Percentiles rank a stretch among this genome's conserved stretches.
Conservation (phyloP, 23 tunicate species). For the Clavelina lepadiformis region DNA sequence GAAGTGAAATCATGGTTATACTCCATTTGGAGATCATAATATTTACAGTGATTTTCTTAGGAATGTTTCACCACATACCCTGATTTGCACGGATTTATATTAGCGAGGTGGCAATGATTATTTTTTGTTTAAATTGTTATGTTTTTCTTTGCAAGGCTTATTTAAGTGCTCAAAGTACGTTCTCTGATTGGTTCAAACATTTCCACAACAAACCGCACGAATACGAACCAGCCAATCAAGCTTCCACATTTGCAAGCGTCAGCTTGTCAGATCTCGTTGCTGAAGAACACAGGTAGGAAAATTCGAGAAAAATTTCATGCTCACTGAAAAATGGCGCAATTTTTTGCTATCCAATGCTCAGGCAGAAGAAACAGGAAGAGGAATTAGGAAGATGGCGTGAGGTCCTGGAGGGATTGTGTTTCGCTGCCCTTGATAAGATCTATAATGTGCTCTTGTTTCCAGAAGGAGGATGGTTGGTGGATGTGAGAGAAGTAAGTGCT, state of each 20-base stretch:
- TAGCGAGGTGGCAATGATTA: too few species aligned
- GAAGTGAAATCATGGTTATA: too few species aligned
- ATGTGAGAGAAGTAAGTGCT: constrained; percentile 22
- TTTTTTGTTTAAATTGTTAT: neutral
- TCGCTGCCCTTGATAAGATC: constrained; percentile 25
- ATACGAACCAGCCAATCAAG: constrained; percentile 12
- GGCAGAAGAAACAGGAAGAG: constrained; percentile 42
- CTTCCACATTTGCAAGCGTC: constrained; percentile 26
- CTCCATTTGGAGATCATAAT: too few species aligned
- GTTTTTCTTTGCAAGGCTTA: constrained; percentile 40
- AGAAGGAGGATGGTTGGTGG: constrained; percentile 73
- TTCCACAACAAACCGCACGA: constrained; percentile 51
- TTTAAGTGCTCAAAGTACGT: constrained; percentile 53
- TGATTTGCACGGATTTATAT: too few species aligned
- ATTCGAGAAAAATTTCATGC: neutral
- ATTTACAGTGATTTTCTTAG: too few species aligned
- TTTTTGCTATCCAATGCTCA: constrained; percentile 3
- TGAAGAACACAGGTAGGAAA: constrained; percentile 56
- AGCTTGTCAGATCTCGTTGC: constrained; percentile 68
- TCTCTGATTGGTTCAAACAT: constrained; percentile 86
- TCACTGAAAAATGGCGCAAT: neutral
- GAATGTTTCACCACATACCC: too few species aligned
- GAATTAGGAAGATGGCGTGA: constrained; percentile 47
- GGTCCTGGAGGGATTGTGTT: constrained; percentile 21
- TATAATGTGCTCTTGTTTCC: constrained; percentile 77